These are phyloP conservation scores for Papio anubis DNA, from an alignment of 2,113 vertebrate species.

Conservation along the genomic window DNA sequence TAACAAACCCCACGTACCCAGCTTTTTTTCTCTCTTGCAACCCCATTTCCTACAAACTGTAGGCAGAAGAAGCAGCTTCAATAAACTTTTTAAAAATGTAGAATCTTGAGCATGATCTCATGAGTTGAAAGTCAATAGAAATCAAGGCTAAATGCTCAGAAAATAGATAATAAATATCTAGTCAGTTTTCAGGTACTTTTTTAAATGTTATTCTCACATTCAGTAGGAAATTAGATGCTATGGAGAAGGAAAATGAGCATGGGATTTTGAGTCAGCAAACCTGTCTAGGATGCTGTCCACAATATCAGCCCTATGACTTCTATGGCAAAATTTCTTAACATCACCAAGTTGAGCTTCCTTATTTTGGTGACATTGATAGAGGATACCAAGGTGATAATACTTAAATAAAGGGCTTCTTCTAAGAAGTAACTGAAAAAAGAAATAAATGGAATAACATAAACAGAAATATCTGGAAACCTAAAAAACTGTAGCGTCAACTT, in stretches of 20 bases:
- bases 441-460: neutral
- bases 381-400: neutral
- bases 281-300: neutral
- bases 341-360: neutral
- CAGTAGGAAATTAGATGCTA: neutral
- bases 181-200: neutral
- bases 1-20: neutral
- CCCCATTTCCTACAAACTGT: neutral
- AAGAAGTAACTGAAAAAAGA: conserved; percentile 20
- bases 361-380: neutral
- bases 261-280: neutral
- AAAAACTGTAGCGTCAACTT: neutral
- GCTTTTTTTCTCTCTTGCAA: neutral
- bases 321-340: neutral
- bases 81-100: neutral
- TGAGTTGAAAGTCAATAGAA: neutral
- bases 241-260: neutral
- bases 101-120: neutral
- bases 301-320: neutral
- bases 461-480: neutral
- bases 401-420: neutral
- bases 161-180: neutral
- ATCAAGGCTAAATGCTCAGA: neutral
- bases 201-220: neutral
- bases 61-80: neutral